Evolutionary conservation across 2,888 invertebrate species (phyloP).

Genomic region (Dynastes hyllus): DNA sequence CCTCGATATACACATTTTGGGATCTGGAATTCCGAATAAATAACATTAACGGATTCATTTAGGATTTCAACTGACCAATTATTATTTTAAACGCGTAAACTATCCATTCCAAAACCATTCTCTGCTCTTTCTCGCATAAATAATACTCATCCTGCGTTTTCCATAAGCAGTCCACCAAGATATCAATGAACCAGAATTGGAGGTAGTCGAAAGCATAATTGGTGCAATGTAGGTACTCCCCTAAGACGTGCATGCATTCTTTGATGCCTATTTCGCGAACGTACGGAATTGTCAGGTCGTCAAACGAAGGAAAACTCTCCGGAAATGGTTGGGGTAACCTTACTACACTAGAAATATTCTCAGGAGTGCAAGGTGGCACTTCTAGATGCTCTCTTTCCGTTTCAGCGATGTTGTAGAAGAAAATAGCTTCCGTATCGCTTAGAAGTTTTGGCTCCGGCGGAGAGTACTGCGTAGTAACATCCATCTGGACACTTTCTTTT

Average conservation of each 20-base stretch:
- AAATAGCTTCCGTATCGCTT: conserved; percentile 45
- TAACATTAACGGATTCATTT: neutral
- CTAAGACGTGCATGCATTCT: conserved; percentile 62
- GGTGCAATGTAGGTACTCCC: conserved; percentile 62
- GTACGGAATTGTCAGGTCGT: conserved; percentile 61
- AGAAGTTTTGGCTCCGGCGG: conserved; percentile 48
- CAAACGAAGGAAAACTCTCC: conserved; percentile 58
- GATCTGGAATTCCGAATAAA: conserved; percentile 59
- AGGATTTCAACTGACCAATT: conserved; percentile 59
- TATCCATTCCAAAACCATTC: conserved; percentile 66
- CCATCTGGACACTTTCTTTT: neutral
- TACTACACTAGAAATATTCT: conserved; percentile 55
- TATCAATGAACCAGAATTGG: conserved; percentile 70
- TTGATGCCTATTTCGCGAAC: conserved; percentile 66
- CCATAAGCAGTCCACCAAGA: conserved; percentile 69
- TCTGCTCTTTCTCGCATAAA: conserved; percentile 65
- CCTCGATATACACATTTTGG: conserved; percentile 61
- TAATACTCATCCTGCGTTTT: conserved; percentile 68
- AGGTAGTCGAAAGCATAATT: conserved; percentile 64
- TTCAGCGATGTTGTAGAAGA: conserved; percentile 41
- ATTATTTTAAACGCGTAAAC: conserved; percentile 66
- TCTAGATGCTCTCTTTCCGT: neutral
- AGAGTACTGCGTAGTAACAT: neutral
- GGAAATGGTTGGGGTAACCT: conserved; percentile 51
- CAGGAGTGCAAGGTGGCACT: conserved; percentile 63